Base-by-base conservation (phyloP, 2,113 vertebrate species). In the Gymnarchus niloticus region DNA sequence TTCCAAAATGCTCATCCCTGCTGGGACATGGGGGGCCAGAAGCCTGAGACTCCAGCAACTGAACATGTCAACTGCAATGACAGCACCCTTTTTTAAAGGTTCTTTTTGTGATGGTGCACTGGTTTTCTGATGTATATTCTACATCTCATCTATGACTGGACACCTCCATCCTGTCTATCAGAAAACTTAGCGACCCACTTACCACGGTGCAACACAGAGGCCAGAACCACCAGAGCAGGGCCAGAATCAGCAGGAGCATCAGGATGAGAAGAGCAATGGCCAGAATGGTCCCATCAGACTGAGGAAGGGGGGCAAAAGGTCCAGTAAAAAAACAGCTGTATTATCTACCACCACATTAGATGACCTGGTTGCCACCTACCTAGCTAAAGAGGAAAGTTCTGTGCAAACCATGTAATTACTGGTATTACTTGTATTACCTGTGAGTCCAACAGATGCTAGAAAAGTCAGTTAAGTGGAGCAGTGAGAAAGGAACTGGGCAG, bases 141-240 rank as follows among this genome's bases (percentile, higher is more conserved):
- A n/a, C n/a, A n/a, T n/a, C n/a, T n/a, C n/a, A n/a, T n/a, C n/a
- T n/a, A n/a, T n/a, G n/a, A n/a, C n/a, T n/a, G n/a, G n/a, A n/a
- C n/a, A n/a, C n/a, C n/a, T n/a, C n/a, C n/a, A n/a, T n/a, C n/a
- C n/a, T n/a, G 52, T 54, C 14, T 14, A 14, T 14, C 14, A 54
- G 52, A 10, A 21, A 77, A 48, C 17, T 8, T 2, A 1, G 21
- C 44, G 6, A 7, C 23, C 10, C 28, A 94, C 98, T 98, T 92
- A 99, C 98, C 97, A 99, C 97, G 0, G 98, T 99, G 93, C 98
- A 99, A 93, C 98, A 99, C 19, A 99, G 96, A 23, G 98, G 98
- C 98, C 98, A 99, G 95, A 99, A 99, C 98, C 98, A 99, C 98
- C 98, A 99, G 65, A 99, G 95, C 1, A 99, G 94, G 6, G 91